Conservation (phyloP, 2,113 vertebrate genomes). For the Phyllostomus hastatus region DNA sequence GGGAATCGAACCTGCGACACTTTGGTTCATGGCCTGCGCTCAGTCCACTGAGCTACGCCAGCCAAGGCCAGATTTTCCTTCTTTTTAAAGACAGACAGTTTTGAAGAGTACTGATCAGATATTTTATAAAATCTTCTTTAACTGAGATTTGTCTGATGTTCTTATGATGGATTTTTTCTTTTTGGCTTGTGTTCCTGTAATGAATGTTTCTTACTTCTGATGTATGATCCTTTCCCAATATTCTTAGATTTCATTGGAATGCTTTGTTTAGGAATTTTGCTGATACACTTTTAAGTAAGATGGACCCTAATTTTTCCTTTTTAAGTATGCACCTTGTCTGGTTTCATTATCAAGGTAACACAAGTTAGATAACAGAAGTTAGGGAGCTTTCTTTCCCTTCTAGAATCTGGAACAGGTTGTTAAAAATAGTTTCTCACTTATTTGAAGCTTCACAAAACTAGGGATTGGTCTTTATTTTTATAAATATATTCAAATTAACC, state of each 20-base stretch:
- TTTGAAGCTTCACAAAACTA: conserved; percentile 31
- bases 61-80: neutral
- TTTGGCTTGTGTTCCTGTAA: neutral
- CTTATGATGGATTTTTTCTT: neutral
- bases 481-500: neutral
- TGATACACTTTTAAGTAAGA: neutral
- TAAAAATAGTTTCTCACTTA: conserved; percentile 9
- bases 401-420: neutral
- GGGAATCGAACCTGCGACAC: too few relatives aligned
- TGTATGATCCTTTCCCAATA: neutral
- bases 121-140: neutral
- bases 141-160: neutral
- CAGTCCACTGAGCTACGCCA: too few relatives aligned
- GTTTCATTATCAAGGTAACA: neutral
- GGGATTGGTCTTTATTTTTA: neutral
- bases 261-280: neutral
- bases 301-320: neutral
- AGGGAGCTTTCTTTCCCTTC: neutral
- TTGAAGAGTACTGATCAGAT: neutral
- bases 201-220: neutral
- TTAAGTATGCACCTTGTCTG: neutral
- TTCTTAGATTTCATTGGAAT: neutral
- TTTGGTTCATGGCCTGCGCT: too few relatives aligned
- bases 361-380: neutral
- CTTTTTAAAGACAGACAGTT: neutral